Evolutionary conservation across 2,797 vertebrate species (phyloP), one percentile per base, ranked within the genome.

Genomic region (Labroides dimidiatus): DNA sequence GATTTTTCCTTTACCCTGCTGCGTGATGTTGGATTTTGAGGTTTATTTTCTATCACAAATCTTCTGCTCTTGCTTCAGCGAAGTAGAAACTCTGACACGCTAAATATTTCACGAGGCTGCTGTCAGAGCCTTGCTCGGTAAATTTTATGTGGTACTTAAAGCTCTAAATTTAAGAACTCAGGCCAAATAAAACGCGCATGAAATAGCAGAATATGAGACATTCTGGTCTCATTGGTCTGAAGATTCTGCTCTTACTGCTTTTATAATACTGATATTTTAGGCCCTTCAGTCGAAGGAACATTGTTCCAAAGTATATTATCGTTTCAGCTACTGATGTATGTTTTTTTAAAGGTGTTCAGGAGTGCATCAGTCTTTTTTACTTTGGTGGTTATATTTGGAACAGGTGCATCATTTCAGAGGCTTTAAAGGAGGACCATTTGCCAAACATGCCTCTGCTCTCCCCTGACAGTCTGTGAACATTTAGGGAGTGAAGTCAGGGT

Each of bases 401-500:
- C 30, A 74, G 21, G 71, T 57, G 24, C 54, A 80, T 85, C 6
- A 79, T 75, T 80, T 54, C 43, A 54, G 36, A 21, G 54, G 68
- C 52, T 72, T 27, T 82, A 50, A 83, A 72, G 65, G 58, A 24
- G 47, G 39, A 41, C 58, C 12, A 12, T 77, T 81, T 72, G 58
- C 66, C 53, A 61, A 75, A 52, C 66, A 11, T 24, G 64, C 48
- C 23, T 61, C 55, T 42, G 12, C 62, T 55, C 42, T 36, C 47
- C 42, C 23, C 41, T 17, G 44, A 17, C 59, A 59, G 54, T 51
- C 48, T 51, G 54, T 33, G 77, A 77, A 80, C 53, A 78, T 82
- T 80, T 61, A 50, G 57, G 61, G 54, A 72, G 70, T 72, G 21
- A 59, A 75, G 73, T 81, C 70, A 51, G 21, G 54, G 64, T 78